Evolutionary conservation across 2,888 invertebrate genomes (phyloP).

Genomic region (Melitaea athalia): DNA sequence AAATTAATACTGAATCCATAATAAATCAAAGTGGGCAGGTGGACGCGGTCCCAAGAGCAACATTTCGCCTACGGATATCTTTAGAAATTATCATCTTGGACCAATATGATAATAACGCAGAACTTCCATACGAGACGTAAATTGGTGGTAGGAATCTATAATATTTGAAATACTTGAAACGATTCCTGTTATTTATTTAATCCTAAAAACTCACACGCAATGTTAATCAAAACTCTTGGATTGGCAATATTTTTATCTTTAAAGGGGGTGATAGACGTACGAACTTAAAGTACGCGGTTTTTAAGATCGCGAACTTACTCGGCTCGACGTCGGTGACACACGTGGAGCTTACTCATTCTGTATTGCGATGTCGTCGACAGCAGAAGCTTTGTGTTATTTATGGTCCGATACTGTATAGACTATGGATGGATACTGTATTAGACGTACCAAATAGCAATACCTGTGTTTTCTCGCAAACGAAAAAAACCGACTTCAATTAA

Average conservation of each 20-base stretch:
- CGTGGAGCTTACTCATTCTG: too few relatives aligned
- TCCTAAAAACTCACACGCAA: constrained; percentile 27
- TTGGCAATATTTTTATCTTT: neutral
- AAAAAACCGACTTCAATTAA: too few relatives aligned
- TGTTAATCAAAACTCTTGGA: neutral
- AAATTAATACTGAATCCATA: constrained; percentile 83
- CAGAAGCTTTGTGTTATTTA: too few relatives aligned
- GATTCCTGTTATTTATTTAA: constrained; percentile 43
- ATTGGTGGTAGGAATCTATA: constrained; percentile 55
- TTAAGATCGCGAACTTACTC: too few relatives aligned
- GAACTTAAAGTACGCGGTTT: too few relatives aligned
- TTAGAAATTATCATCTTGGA: constrained; percentile 74
- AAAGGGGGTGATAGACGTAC: too few relatives aligned
- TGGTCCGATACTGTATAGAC: too few relatives aligned
- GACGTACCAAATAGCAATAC: too few relatives aligned
- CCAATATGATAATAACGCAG: constrained; percentile 46
- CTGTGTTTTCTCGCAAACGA: too few relatives aligned
- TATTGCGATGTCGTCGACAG: too few relatives aligned
- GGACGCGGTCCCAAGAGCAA: constrained; percentile 71
- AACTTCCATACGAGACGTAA: constrained; percentile 43
- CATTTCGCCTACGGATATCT: constrained; percentile 77
- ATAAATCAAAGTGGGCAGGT: constrained; percentile 81
- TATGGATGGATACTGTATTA: too few relatives aligned
- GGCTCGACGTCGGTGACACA: too few relatives aligned
- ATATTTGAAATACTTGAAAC: constrained; percentile 54